Base-by-base conservation (phyloP, 2,797 vertebrate species). In the Phrynocephalus guinanensis region DNA sequence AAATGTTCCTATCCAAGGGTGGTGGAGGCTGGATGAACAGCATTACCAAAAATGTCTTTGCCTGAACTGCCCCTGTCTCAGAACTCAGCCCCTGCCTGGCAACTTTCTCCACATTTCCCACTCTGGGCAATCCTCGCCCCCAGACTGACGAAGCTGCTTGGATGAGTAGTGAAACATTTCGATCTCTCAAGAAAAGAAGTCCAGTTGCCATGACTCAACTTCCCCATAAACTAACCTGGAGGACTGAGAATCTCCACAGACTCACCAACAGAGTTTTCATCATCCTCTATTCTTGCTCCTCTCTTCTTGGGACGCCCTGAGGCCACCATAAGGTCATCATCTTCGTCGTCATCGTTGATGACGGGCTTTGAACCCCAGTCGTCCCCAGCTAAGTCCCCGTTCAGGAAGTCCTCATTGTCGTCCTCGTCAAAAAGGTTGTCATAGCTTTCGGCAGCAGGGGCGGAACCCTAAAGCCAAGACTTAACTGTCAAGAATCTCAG, bases 231-330 rank as follows among this genome's bases (percentile, higher is more conserved):
- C 38, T 3, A 5, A 5, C 38, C 5, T 44, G 38, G 38, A 44
- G 5, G 38, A 5, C 38, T 44, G 38, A 44, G 38, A 3, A 44
- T 44, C 38, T 44, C 38, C 38, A 44, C 38, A 44, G 38, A 44
- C 38, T 44, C 96, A 99, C 99, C 99, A 86, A 96, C 90, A 1
- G 98, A 99, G 94, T 98, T 98, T 68, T 99, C 98, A 83, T 99
- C 97, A 28, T 98, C 98, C 28, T 98, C 97, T 80, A 98, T 95
- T 83, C 98, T 85, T 0, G 97, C 93, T 16, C 93, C 96, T 91
- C 97, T 95, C 92, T 96, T 97, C 94, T 96, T 97, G 28, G 91
- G 88, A 38, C 92, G 96, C 88, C 97, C 96, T 0, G 97, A 97
- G 1, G 96, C 90, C 1, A 97, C 96, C 93, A 96, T 84, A 60